A percentile compares a stretch with the other conserved stretches of the same genome.
phyloP scores from a whole-genome alignment of 2,797 vertebrate species.

The Malurus splendens region DNA sequence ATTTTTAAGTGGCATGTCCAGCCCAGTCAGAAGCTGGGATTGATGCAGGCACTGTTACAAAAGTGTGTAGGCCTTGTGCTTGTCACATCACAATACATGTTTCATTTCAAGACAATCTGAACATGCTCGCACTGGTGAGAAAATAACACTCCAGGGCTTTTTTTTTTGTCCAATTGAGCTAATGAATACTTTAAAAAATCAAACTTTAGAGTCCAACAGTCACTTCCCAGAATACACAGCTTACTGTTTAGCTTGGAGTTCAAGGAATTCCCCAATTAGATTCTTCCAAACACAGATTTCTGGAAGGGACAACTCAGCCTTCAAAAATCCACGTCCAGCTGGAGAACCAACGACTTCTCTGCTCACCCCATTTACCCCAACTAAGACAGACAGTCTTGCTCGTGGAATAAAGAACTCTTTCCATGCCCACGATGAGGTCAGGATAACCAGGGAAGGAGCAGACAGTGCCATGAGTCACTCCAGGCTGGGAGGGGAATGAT shows the following conservation, averaged over 20 bases:
- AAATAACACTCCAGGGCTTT: background rate
- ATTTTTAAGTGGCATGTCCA: background rate
- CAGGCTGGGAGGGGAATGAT: background rate
- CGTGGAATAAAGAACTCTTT: background rate
- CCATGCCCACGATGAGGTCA: background rate
- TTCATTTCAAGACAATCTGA: background rate
- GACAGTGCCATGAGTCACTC: background rate
- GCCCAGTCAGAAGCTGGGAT: background rate
- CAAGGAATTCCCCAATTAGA: background rate
- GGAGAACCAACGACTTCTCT: background rate
- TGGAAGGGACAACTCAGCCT: background rate
- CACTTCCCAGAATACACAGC: background rate
- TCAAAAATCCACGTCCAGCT: background rate
- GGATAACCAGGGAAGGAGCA: background rate
- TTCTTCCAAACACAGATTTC: background rate
- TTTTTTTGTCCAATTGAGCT: background rate
- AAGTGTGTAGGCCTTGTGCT: background rate
- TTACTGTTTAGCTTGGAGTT: slow-evolving; percentile 20
- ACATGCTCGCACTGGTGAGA: background rate
- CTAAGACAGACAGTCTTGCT: background rate
- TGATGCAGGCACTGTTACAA: background rate
- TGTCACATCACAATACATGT: background rate
- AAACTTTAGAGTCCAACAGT: slow-evolving; percentile 25
- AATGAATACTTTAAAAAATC: background rate
- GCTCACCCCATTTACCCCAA: background rate